These are phyloP conservation scores for Amniataba percoides DNA, from an alignment of 2,797 vertebrate species.

Conservation along the genomic window DNA sequence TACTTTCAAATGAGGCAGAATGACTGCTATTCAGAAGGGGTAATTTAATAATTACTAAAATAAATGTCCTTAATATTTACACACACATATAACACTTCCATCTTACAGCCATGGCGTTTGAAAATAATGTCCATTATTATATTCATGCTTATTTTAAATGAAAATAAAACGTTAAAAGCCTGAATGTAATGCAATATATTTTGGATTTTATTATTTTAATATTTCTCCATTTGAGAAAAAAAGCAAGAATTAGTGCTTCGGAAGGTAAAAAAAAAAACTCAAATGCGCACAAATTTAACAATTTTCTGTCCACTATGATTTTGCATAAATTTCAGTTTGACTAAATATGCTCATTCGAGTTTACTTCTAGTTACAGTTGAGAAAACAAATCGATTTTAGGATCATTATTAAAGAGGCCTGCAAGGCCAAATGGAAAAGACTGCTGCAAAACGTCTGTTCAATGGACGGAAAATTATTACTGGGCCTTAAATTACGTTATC, in stretches of 20 bases:
- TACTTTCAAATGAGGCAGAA: background rate
- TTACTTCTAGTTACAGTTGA: conserved; percentile 6
- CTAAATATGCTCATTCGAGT: background rate
- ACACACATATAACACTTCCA: background rate
- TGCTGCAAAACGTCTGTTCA: background rate
- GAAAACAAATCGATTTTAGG: background rate
- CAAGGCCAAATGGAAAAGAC: conserved; percentile 43
- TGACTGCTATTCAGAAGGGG: background rate
- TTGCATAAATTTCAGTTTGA: background rate
- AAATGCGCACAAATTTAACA: background rate
- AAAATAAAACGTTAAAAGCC: background rate
- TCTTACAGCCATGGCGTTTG: background rate
- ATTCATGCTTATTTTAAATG: background rate
- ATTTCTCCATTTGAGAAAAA: background rate
- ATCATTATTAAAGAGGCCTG: conserved; percentile 40
- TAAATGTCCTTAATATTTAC: background rate
- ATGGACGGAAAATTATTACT: background rate
- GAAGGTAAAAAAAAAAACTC: background rate
- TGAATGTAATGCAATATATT: background rate
- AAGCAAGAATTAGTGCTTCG: background rate
- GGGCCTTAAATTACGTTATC: background rate
- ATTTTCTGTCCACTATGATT: background rate
- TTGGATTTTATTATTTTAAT: background rate
- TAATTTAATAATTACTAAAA: background rate
- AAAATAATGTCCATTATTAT: background rate